Base-by-base conservation (phyloP, 2,113 vertebrate genomes). In the Ammodramus savannarum region DNA sequence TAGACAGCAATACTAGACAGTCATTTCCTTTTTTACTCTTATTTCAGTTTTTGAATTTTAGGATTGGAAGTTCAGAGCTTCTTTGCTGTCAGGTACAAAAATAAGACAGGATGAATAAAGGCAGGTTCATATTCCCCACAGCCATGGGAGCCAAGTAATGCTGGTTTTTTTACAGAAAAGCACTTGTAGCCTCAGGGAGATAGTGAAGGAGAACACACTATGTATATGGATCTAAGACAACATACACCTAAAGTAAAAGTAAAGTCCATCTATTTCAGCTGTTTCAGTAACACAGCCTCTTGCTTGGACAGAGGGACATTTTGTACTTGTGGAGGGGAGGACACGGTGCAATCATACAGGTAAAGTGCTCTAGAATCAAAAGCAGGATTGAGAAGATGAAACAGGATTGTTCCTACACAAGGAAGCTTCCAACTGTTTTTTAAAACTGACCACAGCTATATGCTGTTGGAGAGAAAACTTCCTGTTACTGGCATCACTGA, bases 61-160 rank as follows among this genome's bases (percentile, higher is more conserved):
- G 36, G 29, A 66, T 32, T 26, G 46, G 9, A 83, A 36, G 10
- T 86, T 84, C 9, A 27, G 67, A 71, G 17, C 20, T 71, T 43
- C 63, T 46, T 75, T 48, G 20, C 54, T 34, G 36, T 18, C n/a
- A 17, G 25, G 29, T 72, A 41, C 19, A 78, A 46, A 74, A 54
- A 79, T 10, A 59, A 75, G 10, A 13, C 21, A 75, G 34, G 27
- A 63, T 63, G 31, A 29, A 48, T 39, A 49, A 39, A 36, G 20
- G 10, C 26, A 66, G 17, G 34, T 41, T 79, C 4, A 3, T 39
- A 36, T 31, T 67, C 22, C 32, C 13, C 25, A 41, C 11, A 71
- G 54, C 25, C 52, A 72, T 0, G 1, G 9, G 7, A 67, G 7
- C 14, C 1, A 4, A 19, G 20, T 48, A 54, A 79, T 2, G 3